These are phyloP conservation scores for Nyctereutes procyonoides DNA, from an alignment of 2,113 vertebrate species.

Conservation along the genomic window DNA sequence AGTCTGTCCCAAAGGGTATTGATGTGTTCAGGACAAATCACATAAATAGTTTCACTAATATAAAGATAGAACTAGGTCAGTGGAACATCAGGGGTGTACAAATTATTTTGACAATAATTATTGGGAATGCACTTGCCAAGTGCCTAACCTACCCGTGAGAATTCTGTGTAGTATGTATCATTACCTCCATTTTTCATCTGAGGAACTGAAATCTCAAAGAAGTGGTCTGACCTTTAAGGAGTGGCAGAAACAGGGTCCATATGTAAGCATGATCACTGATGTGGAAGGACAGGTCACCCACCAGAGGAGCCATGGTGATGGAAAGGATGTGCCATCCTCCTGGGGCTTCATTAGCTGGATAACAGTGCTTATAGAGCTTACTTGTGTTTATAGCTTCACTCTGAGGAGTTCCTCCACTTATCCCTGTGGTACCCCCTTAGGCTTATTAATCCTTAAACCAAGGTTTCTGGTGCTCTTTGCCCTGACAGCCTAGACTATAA, in stretches of 20 bases:
- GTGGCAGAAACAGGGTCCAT: background rate
- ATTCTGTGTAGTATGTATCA: background rate
- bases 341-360: background rate
- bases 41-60: background rate
- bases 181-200: background rate
- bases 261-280: background rate
- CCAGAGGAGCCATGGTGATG: background rate
- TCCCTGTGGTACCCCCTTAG: too few relatives aligned
- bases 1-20: background rate
- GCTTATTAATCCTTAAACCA: too few relatives aligned
- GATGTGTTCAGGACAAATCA: background rate
- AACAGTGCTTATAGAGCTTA: background rate
- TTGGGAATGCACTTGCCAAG: background rate
- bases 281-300: background rate
- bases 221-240: background rate
- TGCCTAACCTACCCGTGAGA: background rate
- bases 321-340: accelerated
- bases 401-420: background rate
- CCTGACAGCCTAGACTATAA: background rate
- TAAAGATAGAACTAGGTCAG: background rate
- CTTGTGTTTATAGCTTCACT: background rate
- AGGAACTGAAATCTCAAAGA: background rate
- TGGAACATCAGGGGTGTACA: background rate
- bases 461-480: background rate
- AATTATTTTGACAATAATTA: background rate